Evolutionary conservation across 2,797 vertebrate species (phyloP), one percentile per base, ranked within the genome.

Genomic region (Sebastes baramenuke): DNA sequence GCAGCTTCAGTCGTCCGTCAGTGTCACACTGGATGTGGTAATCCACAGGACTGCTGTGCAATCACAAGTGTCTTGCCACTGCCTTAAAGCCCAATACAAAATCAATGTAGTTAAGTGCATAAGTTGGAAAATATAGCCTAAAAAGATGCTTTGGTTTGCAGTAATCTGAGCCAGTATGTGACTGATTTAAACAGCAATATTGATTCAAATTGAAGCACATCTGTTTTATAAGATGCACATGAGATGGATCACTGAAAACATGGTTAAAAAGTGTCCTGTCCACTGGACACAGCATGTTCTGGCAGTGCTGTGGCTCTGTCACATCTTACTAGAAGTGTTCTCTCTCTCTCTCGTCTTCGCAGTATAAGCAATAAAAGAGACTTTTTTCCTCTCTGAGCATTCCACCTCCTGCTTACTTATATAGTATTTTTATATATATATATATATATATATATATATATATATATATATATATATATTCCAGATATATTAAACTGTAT

Each of bases 1-100:
- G 82, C 65, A 74, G 77, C 68, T 54, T 30, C 18, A 27, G 67
- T 75, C 61, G 25, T 80, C 73, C 25, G 16, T 69, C 78, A 76
- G 34, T 66, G 72, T 65, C 38, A 52, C 66, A 29, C 32, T 74
- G 32, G n/a, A 62, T 36, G 60, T 52, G 60, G 25, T 71, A 38
- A 76, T 61, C 61, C 61, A 52, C 52, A 30, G 46, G 14, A 38
- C 22, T 72, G 61, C 61, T 71, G 73, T 54, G 67, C 52, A 29
- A n/a, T 64, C 72, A 70, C 2, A 66, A 60, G 67, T 59, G 27
- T 71, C 38, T 36, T 20, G 59, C 60, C 34, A 4, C 60, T 16
- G 54, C 20, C 30, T 38, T 14, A 38, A 30, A 81, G 20, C 36
- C 14, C 60, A 16, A 65, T 22, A 36, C 34, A 71, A 49, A 46